Percentiles rank a stretch among this genome's conserved stretches.
These are phyloP conservation scores for Tachysurus vachellii DNA, from an alignment of 2,113 vertebrate genomes.

Conservation along the genomic window DNA sequence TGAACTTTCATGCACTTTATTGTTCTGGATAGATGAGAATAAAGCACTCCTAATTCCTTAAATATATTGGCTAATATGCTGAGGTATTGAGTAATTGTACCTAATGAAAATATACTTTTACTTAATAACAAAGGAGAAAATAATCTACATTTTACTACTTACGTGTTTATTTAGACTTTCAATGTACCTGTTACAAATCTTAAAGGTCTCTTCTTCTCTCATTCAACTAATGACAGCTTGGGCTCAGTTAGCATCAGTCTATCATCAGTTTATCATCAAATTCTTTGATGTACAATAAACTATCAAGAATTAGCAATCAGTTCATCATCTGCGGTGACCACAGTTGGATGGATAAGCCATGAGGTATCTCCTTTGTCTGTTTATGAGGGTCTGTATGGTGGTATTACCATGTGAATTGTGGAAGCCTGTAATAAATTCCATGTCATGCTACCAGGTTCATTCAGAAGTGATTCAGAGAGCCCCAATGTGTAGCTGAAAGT, in stretches of 20 bases:
- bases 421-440: not conserved
- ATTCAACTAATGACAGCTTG: not conserved
- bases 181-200: not conserved
- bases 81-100: not conserved
- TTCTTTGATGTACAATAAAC: not conserved
- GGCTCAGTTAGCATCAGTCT: not conserved
- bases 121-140: not conserved
- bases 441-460: not conserved
- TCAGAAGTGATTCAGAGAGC: not conserved
- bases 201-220: not conserved
- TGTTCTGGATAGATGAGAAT: constrained; percentile 6
- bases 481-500: not conserved
- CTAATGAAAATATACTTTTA: not conserved
- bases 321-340: not conserved
- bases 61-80: not conserved
- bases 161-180: not conserved
- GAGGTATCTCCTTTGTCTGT: not conserved
- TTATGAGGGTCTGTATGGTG: not conserved
- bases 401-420: not conserved
- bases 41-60: not conserved
- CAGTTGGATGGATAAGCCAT: not conserved
- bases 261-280: not conserved
- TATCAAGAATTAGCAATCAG: not conserved
- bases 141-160: not conserved
- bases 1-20: not conserved